phyloP scores from a whole-genome alignment of 2,113 vertebrate species.

The Vimba vimba region DNA sequence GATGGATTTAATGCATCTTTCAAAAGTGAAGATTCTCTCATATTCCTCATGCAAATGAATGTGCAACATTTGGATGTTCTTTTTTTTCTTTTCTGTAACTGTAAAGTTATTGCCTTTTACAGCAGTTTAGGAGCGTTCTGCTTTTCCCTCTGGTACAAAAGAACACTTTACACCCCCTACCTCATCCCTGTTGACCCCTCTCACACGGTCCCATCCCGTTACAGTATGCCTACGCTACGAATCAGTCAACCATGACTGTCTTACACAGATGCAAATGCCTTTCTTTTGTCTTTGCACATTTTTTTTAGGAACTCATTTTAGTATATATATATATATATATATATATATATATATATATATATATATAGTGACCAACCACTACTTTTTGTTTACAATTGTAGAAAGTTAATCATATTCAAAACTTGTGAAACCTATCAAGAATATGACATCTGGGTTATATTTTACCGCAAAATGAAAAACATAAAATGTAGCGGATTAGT shows the following conservation, averaged over 20 bases:
- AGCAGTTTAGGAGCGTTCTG: slow-evolving; percentile 38
- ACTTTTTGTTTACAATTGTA: slow-evolving; percentile 1
- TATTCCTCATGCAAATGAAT: slow-evolving; percentile 72
- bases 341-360: too few species aligned
- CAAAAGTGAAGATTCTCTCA: slow-evolving; percentile 37
- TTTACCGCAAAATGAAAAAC: neutral
- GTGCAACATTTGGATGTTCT: slow-evolving; percentile 62
- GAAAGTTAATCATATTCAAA: neutral
- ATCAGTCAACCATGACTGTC: neutral
- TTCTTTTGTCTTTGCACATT: neutral
- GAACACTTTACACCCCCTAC: slow-evolving; percentile 30
- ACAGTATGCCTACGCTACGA: neutral
- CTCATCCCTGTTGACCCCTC: slow-evolving; percentile 25
- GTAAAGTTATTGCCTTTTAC: slow-evolving; percentile 39
- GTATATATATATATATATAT: too few species aligned
- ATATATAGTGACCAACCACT: slow-evolving; percentile 14
- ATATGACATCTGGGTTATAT: neutral
- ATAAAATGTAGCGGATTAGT: neutral
- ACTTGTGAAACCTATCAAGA: neutral
- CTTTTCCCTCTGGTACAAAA: slow-evolving; percentile 28
- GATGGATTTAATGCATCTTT: slow-evolving; percentile 63
- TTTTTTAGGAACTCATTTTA: neutral
- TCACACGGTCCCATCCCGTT: neutral
- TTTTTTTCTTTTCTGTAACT: slow-evolving; percentile 15
- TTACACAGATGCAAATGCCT: slow-evolving; percentile 12